Conservation (phyloP, 2,113 vertebrate species). For the Pogona vitticeps region DNA sequence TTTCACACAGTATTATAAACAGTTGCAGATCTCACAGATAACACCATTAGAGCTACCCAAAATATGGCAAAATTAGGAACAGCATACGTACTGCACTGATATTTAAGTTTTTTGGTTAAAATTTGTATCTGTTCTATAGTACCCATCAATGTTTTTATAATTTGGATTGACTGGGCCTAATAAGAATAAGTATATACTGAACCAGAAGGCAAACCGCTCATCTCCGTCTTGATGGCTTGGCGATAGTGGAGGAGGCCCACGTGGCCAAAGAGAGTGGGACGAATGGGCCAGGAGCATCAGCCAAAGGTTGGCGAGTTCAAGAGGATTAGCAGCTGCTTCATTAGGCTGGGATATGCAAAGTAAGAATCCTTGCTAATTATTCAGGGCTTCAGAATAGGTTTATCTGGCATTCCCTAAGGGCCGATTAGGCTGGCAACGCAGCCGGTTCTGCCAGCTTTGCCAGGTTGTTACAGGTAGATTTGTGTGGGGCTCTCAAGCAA, state of each 20-base stretch:
- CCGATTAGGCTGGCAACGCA: slow-evolving; percentile 47
- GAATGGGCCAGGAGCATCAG: background rate
- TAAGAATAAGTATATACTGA: too few relatives aligned
- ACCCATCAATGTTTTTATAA: too few relatives aligned
- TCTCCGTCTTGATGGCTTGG: too few relatives aligned
- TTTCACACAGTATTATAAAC: too few relatives aligned
- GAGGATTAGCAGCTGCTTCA: slow-evolving; percentile 37
- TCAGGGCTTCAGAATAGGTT: slow-evolving; percentile 57
- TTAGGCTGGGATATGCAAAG: slow-evolving; percentile 41
- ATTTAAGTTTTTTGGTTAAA: too few relatives aligned
- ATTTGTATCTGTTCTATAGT: too few relatives aligned
- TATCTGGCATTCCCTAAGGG: slow-evolving; percentile 48
- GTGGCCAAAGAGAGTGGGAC: background rate
- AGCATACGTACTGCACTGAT: too few relatives aligned
- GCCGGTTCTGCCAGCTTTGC: slow-evolving; percentile 49
- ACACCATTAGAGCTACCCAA: too few relatives aligned
- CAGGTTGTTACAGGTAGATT: slow-evolving; percentile 65
- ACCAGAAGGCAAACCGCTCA: too few relatives aligned
- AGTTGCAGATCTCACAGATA: too few relatives aligned
- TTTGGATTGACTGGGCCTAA: too few relatives aligned
- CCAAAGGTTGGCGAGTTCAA: background rate
- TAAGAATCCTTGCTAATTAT: slow-evolving; percentile 45
- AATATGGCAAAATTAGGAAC: too few relatives aligned
- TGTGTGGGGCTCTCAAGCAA: slow-evolving; percentile 63
- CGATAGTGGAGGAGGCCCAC: background rate